Percentiles rank a stretch among this genome's conserved stretches.
These are phyloP conservation scores for Galerucella nymphaeae DNA, from an alignment of 2,888 invertebrate genomes.

Conservation along the genomic window DNA sequence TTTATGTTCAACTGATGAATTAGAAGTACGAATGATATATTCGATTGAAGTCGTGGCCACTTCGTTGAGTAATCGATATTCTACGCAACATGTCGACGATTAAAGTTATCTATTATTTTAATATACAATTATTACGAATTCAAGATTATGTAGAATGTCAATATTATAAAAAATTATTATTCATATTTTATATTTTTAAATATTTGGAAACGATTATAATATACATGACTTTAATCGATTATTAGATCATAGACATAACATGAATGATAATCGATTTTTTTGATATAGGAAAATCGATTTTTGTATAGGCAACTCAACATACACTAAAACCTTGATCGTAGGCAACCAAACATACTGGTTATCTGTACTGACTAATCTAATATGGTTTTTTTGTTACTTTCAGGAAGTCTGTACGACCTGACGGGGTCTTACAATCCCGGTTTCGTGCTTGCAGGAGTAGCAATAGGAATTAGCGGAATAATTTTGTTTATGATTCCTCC, in stretches of 20 bases:
- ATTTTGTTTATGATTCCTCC: conserved; percentile 88
- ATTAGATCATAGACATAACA: background rate
- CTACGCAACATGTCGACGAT: background rate
- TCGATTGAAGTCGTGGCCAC: conserved; percentile 1
- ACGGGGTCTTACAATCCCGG: conserved; percentile 84
- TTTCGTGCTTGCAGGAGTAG: conserved; percentile 87
- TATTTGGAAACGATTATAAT: background rate
- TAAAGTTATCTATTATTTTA: background rate
- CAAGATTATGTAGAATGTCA: too few species aligned
- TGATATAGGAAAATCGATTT: too few species aligned
- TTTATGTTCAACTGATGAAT: conserved; percentile 5
- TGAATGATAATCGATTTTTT: too few species aligned
- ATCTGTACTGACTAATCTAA: too few species aligned
- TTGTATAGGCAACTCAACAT: too few species aligned
- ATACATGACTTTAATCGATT: background rate
- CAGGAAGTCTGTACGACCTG: conserved; percentile 87
- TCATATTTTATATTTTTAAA: background rate
- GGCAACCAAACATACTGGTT: too few species aligned
- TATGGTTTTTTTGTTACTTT: conserved; percentile 52
- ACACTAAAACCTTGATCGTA: too few species aligned
- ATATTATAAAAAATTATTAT: too few species aligned
- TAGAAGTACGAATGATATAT: background rate
- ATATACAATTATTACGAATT: background rate
- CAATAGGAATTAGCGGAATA: conserved; percentile 87
- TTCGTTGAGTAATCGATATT: conserved; percentile 1